Evolutionary conservation across 2,888 invertebrate species (phyloP).

Genomic region (Xylota segnis): DNA sequence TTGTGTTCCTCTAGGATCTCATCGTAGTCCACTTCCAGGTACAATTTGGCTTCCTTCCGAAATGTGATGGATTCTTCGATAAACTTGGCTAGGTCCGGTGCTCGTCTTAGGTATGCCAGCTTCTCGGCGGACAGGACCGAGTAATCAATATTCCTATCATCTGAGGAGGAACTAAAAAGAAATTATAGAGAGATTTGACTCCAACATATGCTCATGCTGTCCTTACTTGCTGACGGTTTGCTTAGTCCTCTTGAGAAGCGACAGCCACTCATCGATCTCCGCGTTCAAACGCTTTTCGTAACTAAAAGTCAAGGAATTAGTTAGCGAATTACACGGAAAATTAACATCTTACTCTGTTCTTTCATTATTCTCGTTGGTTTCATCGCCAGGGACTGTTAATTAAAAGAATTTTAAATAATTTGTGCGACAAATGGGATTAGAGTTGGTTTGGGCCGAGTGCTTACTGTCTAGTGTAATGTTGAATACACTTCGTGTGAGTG

Average conservation of each 20-base stretch:
- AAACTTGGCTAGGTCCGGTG: slow-evolving; percentile 79
- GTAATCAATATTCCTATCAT: slow-evolving; percentile 47
- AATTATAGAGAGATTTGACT: not conserved
- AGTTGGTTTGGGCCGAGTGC: not conserved
- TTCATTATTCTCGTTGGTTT: slow-evolving; percentile 49
- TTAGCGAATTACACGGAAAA: not conserved
- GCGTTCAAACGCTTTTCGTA: slow-evolving; percentile 77
- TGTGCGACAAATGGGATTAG: not conserved
- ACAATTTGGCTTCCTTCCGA: slow-evolving; percentile 77
- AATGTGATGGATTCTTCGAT: slow-evolving; percentile 79
- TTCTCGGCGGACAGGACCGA: slow-evolving; percentile 79
- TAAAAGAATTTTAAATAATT: not conserved
- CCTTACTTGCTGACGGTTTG: slow-evolving; percentile 58
- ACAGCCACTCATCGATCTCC: slow-evolving; percentile 79
- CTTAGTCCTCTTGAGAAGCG: slow-evolving; percentile 63
- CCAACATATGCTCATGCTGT: not conserved
- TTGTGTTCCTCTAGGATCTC: slow-evolving; percentile 78
- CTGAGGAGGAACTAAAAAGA: slow-evolving; percentile 23
- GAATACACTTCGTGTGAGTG: slow-evolving; percentile 78
- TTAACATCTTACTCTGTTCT: slow-evolving; percentile 75
- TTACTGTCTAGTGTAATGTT: slow-evolving; percentile 79
- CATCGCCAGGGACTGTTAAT: slow-evolving; percentile 42
- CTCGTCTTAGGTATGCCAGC: slow-evolving; percentile 78
- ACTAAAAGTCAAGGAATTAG: slow-evolving; percentile 63
- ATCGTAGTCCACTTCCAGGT: slow-evolving; percentile 77